Percentiles rank a stretch among this genome's conserved stretches.
Evolutionary conservation across 2,113 vertebrate genomes (phyloP).

Genomic region (Chloebia gouldiae): DNA sequence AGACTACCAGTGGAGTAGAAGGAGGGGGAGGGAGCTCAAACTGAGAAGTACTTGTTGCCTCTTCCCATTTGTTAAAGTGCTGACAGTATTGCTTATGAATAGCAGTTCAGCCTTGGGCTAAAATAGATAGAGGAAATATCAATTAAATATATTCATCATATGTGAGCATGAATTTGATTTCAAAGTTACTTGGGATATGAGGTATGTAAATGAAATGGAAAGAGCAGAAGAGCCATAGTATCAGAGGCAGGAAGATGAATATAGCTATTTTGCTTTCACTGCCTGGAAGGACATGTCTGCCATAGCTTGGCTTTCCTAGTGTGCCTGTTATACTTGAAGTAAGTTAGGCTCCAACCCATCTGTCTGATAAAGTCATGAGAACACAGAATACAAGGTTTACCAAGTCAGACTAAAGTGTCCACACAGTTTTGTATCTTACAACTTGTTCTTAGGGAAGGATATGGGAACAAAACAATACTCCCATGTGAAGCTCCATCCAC

Average conservation of each 20-base stretch:
- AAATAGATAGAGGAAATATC: neutral
- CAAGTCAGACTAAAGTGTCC: neutral
- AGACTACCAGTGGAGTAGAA: neutral
- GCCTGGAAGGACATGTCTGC: neutral
- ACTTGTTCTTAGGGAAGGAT: neutral
- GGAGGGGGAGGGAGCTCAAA: neutral
- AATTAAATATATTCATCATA: neutral
- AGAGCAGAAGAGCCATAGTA: neutral
- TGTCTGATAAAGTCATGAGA: neutral
- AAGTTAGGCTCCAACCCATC: neutral
- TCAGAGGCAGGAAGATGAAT: neutral
- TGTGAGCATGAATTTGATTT: neutral
- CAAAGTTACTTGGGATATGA: neutral
- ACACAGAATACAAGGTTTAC: neutral
- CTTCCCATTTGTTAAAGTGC: neutral
- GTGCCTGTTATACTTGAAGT: neutral
- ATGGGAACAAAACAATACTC: neutral
- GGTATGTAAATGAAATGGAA: neutral
- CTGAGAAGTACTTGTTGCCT: neutral
- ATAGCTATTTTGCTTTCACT: neutral
- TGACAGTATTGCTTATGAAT: neutral
- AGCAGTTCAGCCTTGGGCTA: neutral
- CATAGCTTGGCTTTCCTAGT: neutral
- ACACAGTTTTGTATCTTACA: neutral
- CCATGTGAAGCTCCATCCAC: neutral